Evolutionary conservation across 2,888 invertebrate genomes (phyloP).

Genomic region (Chaetoderma sp.): DNA sequence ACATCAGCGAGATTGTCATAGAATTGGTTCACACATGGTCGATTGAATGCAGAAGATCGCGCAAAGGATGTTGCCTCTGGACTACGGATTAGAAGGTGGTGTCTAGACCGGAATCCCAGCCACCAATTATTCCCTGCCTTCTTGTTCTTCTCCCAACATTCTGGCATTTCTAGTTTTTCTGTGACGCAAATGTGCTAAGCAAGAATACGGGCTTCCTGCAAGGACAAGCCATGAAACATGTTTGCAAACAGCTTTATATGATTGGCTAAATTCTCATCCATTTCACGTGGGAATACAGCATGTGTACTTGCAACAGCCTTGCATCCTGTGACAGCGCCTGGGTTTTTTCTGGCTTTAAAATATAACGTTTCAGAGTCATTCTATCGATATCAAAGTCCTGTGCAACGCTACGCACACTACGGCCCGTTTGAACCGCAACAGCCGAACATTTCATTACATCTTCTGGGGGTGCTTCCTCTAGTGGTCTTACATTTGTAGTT

Average conservation of each 20-base stretch:
- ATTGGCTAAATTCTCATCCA: conserved; percentile 9
- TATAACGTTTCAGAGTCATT: conserved; percentile 11
- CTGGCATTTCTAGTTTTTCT: no score
- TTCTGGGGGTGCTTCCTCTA: not conserved
- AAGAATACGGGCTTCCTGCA: no score
- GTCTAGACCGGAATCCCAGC: conserved; percentile 11
- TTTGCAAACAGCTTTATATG: conserved; percentile 18
- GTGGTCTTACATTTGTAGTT: not conserved
- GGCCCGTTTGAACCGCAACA: no score
- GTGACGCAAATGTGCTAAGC: no score
- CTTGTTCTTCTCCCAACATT: no score
- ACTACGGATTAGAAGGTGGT: not conserved
- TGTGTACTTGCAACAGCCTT: no score
- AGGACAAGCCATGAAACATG: conserved; percentile 22
- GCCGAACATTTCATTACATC: no score
- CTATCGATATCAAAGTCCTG: conserved; percentile 2
- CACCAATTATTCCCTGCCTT: conserved; percentile 10
- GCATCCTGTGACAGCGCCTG: no score
- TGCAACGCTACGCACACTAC: conserved; percentile 4
- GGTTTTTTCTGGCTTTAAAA: not conserved
- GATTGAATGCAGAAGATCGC: conserved; percentile 9
- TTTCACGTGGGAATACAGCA: no score
- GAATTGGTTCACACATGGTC: not conserved
- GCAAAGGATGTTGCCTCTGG: conserved; percentile 8
- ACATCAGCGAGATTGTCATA: conserved; percentile 11